Conservation (phyloP, 2,113 vertebrate genomes). For the Myotis yumanensis region DNA sequence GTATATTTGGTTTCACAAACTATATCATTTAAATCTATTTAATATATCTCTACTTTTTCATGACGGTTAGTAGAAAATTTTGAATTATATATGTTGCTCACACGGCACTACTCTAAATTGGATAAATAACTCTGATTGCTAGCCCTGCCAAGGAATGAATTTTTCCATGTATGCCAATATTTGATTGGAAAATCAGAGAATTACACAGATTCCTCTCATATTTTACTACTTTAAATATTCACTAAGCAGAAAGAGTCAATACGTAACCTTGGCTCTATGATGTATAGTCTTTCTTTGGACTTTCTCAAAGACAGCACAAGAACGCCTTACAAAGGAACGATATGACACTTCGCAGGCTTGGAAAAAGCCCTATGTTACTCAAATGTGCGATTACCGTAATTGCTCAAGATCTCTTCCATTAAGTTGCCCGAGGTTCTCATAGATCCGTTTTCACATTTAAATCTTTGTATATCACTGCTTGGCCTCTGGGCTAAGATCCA, state of each 20-base stretch:
- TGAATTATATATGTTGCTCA: not conserved
- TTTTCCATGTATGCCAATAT: not conserved
- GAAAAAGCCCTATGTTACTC: not conserved
- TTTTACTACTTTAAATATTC: not conserved
- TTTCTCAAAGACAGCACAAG: not conserved
- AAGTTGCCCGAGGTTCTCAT: not conserved
- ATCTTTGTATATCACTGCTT: not conserved
- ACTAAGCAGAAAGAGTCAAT: not conserved
- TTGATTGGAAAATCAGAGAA: not conserved
- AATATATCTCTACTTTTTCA: not conserved
- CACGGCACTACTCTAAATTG: not conserved
- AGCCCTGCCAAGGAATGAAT: not conserved
- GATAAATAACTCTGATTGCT: not conserved
- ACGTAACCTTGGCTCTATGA: not conserved
- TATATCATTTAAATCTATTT: conserved; percentile 5
- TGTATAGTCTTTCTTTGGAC: not conserved
- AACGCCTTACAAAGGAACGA: not conserved
- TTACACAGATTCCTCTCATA: not conserved
- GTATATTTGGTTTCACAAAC: not conserved
- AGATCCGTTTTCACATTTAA: not conserved
- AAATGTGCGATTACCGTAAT: not conserved
- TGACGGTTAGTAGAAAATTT: not conserved
- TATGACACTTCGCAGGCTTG: not conserved
- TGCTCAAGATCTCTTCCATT: not conserved
- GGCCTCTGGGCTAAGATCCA: not conserved